Percentiles rank a stretch among this genome's conserved stretches.
These are phyloP conservation scores for Crenuchus spilurus DNA, from an alignment of 2,797 vertebrate genomes.

Conservation along the genomic window DNA sequence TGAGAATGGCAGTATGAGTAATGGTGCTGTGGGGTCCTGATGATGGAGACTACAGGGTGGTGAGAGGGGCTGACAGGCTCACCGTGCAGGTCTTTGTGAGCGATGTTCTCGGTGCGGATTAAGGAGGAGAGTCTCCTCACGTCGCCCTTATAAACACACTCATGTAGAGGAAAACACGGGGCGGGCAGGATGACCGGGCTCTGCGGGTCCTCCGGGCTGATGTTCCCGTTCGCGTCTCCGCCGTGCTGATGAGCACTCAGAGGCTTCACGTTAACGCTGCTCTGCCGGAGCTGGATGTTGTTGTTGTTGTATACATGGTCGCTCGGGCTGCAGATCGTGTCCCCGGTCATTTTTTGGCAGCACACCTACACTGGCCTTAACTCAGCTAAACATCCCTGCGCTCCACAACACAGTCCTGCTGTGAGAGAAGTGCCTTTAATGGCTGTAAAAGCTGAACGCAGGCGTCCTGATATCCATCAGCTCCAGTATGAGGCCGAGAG, in stretches of 20 bases:
- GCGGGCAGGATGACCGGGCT: constrained; percentile 69
- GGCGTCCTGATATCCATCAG: neutral
- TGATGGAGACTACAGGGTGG: too few species aligned
- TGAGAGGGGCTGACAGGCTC: constrained; percentile 56
- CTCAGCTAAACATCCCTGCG: neutral
- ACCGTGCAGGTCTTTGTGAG: constrained; percentile 93
- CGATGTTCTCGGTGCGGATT: constrained; percentile 92
- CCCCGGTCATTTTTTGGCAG: constrained; percentile 88
- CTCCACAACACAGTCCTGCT: too few species aligned
- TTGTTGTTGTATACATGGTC: constrained; percentile 69
- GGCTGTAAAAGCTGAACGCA: neutral
- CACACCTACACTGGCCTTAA: too few species aligned
- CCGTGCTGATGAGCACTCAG: too few species aligned
- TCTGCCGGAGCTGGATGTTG: constrained; percentile 45
- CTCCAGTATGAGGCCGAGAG: neutral
- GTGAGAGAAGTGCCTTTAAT: too few species aligned
- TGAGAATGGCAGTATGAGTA: too few species aligned
- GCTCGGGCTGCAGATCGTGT: constrained; percentile 86
- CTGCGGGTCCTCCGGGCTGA: constrained; percentile 68
- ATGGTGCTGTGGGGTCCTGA: too few species aligned
- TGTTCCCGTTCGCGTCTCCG: constrained; percentile 66
- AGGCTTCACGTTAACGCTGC: too few species aligned
- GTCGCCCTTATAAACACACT: constrained; percentile 92
- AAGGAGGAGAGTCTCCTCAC: constrained; percentile 91
- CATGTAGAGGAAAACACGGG: constrained; percentile 86